phyloP scores from a whole-genome alignment of 2,113 vertebrate species.

The Melospiza georgiana region DNA sequence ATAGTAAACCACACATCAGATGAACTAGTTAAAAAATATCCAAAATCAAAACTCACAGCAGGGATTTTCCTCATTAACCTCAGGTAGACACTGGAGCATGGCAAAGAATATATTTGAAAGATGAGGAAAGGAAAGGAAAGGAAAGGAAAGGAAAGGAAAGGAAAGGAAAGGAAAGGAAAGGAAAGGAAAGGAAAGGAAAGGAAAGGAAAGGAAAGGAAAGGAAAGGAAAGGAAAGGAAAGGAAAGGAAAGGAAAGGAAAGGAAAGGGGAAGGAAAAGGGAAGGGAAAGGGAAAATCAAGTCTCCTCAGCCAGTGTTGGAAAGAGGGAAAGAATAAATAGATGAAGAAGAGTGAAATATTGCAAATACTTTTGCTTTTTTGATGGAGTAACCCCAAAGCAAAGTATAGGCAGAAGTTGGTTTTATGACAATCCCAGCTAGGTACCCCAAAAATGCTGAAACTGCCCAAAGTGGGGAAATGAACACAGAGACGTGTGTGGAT shows the following conservation, averaged over 20 bases:
- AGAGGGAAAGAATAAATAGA: background rate
- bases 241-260: background rate
- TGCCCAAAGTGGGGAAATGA: conserved; percentile 34
- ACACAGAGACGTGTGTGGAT: conserved; percentile 57
- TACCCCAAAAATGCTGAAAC: conserved; percentile 47
- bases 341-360: background rate
- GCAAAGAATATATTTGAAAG: background rate
- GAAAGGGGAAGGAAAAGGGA: background rate
- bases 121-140: background rate
- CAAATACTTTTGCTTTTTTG: background rate
- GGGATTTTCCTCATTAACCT: background rate
- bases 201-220: background rate
- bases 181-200: background rate
- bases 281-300: background rate
- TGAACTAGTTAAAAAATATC: conserved; percentile 29
- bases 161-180: background rate
- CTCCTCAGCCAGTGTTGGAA: background rate
- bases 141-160: background rate
- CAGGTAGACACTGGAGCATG: background rate
- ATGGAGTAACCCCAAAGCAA: background rate
- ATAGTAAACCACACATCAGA: background rate
- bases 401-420: conserved; percentile 3
- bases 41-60: conserved; percentile 20
- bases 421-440: conserved; percentile 53
- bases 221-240: too few relatives aligned